Conservation (phyloP, 37 sponge, comb jelly and placozoan species). For the Trichoplax adhaerens region DNA sequence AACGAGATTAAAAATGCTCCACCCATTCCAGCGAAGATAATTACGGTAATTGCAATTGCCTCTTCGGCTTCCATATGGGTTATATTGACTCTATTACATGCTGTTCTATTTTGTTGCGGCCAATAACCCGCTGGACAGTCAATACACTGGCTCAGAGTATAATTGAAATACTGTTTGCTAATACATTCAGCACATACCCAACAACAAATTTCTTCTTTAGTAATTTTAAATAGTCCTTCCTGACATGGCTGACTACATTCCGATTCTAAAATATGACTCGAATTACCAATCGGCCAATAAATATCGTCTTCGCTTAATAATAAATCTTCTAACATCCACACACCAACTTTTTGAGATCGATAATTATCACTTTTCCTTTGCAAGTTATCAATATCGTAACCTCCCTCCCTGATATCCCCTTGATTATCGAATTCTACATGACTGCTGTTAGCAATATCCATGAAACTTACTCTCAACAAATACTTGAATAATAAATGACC, state of each 20-base stretch:
- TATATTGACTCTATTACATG: conserved; percentile 17
- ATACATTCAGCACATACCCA: conserved; percentile 45
- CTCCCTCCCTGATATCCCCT: conserved; percentile 27
- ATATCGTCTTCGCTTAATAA: too few relatives aligned
- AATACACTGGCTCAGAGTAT: conserved; percentile 13
- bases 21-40: too few relatives aligned
- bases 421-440: conserved; percentile 29
- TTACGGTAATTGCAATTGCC: too few relatives aligned
- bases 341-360: conserved; percentile 11
- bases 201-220: conserved; percentile 30
- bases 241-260: conserved; percentile 29
- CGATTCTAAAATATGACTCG: conserved; percentile 21
- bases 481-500: neutral
- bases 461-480: conserved; percentile 26
- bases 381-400: conserved; percentile 26
- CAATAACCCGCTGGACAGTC: conserved; percentile 33
- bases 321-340: neutral
- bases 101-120: conserved; percentile 28
- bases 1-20: too few relatives aligned
- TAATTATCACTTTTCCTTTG: neutral
- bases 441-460: conserved; percentile 7
- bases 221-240: conserved; percentile 16
- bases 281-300: too few relatives aligned
- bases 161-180: conserved; percentile 15
- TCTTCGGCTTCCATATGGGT: too few relatives aligned